Conservation (phyloP, 2,888 invertebrate species). For the Eulithis testata region DNA sequence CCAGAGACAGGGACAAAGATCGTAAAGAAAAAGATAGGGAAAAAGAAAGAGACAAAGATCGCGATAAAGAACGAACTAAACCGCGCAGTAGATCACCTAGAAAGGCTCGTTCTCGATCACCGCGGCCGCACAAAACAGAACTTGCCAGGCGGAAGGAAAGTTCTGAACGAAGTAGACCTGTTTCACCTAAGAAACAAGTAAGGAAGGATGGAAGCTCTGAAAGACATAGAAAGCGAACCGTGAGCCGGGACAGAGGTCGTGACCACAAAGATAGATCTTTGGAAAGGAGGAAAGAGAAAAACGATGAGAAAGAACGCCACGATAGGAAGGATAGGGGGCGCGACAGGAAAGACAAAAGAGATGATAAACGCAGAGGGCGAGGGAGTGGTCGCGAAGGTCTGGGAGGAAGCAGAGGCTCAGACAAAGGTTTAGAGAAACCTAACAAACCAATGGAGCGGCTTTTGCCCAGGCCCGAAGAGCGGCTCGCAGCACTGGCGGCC, state of each 20-base stretch:
- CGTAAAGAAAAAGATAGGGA: slow-evolving; percentile 73
- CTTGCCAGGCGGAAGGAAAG: slow-evolving; percentile 74
- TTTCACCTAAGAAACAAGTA: slow-evolving; percentile 77
- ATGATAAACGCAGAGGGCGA: slow-evolving; percentile 78
- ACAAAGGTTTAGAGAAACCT: slow-evolving; percentile 86
- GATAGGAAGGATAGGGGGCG: slow-evolving; percentile 90
- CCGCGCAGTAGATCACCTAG: slow-evolving; percentile 78
- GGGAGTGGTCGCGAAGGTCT: slow-evolving; percentile 67
- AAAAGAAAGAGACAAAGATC: slow-evolving; percentile 76
- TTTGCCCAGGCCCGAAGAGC: slow-evolving; percentile 86
- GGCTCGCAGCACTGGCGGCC: slow-evolving; percentile 85
- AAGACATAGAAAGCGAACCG: slow-evolving; percentile 72
- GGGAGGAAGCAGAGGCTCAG: slow-evolving; percentile 72
- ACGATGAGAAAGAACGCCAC: slow-evolving; percentile 84
- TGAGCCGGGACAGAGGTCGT: slow-evolving; percentile 77
- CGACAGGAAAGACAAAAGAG: slow-evolving; percentile 84
- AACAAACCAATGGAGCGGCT: slow-evolving; percentile 86
- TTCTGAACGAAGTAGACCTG: slow-evolving; percentile 77
- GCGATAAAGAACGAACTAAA: slow-evolving; percentile 79
- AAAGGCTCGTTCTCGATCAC: slow-evolving; percentile 77
- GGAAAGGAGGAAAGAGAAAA: slow-evolving; percentile 81
- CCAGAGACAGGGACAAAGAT: slow-evolving; percentile 80
- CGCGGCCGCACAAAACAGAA: slow-evolving; percentile 79
- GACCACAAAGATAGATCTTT: slow-evolving; percentile 79
- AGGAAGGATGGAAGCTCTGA: slow-evolving; percentile 73